Base-by-base conservation (phyloP, 1,140 invertebrate genomes). In the Psilanteris sp. region DNA sequence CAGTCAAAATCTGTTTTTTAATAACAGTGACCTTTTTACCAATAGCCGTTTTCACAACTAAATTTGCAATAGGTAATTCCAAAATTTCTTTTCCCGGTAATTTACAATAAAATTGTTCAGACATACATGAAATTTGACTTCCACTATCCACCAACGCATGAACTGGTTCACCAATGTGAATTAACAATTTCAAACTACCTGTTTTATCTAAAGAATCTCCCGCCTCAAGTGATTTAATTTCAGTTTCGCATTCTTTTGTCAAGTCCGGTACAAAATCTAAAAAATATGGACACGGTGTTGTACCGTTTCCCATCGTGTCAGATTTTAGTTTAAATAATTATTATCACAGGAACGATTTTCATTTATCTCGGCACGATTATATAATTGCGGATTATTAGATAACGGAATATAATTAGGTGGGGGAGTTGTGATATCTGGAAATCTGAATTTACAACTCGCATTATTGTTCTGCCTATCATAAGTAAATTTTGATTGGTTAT, bases 11-110 rank as follows among this genome's bases (percentile, higher is more conserved):
- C 29, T 66, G 61, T 20, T 27, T 52, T 11, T 29, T 44, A n/a
- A 44, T 50, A 3, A 10, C 27, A 1, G 37, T 54, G 20, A 13
- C 18, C 7, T 67, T 67, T 55, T 46, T 55, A 10, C 62, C 50
- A 16, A 67, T 48, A 37, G 62, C 62, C 0, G 70, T 62, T n/a
- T 27, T 32, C 11, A 80, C 34, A 11, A 57, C n/a, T 8, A 76
- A 13, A 68, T 78, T 74, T 2, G 57, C n/a, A 15, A 80, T 55
- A 0, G 79, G 76, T 8, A 80, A 64, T 20, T 73, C 67, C 3
- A 39, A 31, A 16, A 44, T 16, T 52, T 44, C 14, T 43, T 34
- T 1, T 46, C 16, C 18, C n/a, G 10, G 6, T 20, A 75, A 48
- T 41, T 61, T 62, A 27, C 20, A 16, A 66, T 61, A 73, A 36